Base-by-base conservation (phyloP, 2,113 vertebrate genomes). In the Oncorhynchus nerka region DNA sequence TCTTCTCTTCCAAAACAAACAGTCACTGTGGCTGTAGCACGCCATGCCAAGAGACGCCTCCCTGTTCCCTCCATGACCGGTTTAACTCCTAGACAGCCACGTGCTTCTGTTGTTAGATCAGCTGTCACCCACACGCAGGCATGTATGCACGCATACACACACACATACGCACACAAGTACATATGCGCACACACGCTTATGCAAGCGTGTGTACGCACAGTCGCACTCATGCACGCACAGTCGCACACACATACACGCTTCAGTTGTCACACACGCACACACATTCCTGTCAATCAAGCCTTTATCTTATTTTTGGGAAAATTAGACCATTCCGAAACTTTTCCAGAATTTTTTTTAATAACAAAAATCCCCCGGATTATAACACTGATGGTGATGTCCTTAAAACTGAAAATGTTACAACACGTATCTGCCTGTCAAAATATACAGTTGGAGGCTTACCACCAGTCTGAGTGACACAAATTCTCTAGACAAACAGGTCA, bases 1-100 rank as follows among this genome's bases (percentile, higher is more conserved):
- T 73, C 71, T 45, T 11, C 71, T 73, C 71, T 45, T 11, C 69
- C 32, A 74, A 87, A 84, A 90, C 86, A 90, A 89, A 89, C 78
- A 85, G 32, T 75, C 22, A 81, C 80, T 88, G 84, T 87, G 76
- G 51, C 71, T 74, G 61, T 34, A 77, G 72, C 75, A 79, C 1
- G 70, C 68, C 75, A 86, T 67, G 28, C 83, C 84, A 80, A 68
- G 55, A 34, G 76, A 12, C 20, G 9, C 11, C 74, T 68, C 71
- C 49, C 75, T 69, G 32, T 71, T 72, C 76, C 85, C 79, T 78
- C 88, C 77, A 69, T 2, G 73, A 89, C 88, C 69, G 88, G 90
- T 89, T 68, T 82, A 82, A 86, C 61, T 45, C 75, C 79, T 73
- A 19, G 61, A 67, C 55, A 82, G 81, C 80, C 90, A 83, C 79